A percentile compares a stretch with the other conserved stretches of the same genome.
phyloP scores from a whole-genome alignment of 2,888 invertebrate species.

The Selenia dentaria region DNA sequence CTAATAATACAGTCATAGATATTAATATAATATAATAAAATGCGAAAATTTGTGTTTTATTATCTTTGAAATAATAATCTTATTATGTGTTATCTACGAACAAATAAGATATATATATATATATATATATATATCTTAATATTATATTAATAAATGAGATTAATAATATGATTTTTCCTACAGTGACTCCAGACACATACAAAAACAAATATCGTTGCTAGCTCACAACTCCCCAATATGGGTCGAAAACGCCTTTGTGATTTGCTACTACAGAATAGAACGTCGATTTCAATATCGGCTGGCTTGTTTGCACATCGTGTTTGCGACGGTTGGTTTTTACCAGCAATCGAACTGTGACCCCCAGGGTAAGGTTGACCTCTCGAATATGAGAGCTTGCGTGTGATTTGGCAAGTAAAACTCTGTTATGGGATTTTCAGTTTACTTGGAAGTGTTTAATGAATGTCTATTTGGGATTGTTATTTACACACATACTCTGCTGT shows the following conservation, averaged over 20 bases:
- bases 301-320: slow-evolving; percentile 36
- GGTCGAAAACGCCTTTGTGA: slow-evolving; percentile 10
- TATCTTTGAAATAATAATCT: too few species aligned
- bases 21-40: too few species aligned
- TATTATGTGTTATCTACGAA: too few species aligned
- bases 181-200: too few species aligned
- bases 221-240: not conserved
- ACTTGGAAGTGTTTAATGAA: not conserved
- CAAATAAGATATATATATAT: too few species aligned
- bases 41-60: too few species aligned
- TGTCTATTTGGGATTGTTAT: too few species aligned
- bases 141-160: too few species aligned
- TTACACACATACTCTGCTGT: too few species aligned
- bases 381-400: slow-evolving; percentile 21
- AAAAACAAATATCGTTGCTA: not conserved
- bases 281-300: slow-evolving; percentile 42
- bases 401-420: slow-evolving; percentile 7
- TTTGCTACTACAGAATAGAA: slow-evolving; percentile 7
- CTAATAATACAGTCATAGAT: too few species aligned
- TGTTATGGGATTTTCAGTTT: not conserved
- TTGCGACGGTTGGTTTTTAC: slow-evolving; percentile 30
- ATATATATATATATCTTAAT: too few species aligned
- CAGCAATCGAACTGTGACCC: slow-evolving; percentile 35
- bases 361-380: slow-evolving; percentile 30
- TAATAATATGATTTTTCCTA: too few species aligned